These are phyloP conservation scores for Corythoichthys intestinalis DNA, from an alignment of 2,113 vertebrate genomes.

Conservation along the genomic window DNA sequence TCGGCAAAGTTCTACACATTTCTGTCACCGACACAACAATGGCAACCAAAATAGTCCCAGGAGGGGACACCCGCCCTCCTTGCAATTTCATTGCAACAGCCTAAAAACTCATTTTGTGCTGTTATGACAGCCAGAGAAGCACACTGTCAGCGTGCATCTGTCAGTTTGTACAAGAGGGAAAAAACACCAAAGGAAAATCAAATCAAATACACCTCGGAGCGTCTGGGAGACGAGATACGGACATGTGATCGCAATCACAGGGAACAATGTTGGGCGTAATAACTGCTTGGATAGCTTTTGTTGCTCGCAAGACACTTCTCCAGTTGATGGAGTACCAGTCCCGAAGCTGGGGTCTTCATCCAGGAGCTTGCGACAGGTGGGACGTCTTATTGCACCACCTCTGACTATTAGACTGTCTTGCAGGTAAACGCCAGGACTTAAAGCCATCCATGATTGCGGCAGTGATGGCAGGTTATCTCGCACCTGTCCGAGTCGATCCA, in stretches of 20 bases:
- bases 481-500: constrained; percentile 55
- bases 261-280: constrained; percentile 45
- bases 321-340: constrained; percentile 20
- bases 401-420: constrained; percentile 41
- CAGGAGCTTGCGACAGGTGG: constrained; percentile 8
- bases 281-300: constrained; percentile 39
- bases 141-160: constrained; percentile 19
- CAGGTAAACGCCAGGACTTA: constrained; percentile 51
- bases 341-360: constrained; percentile 31
- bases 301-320: constrained; percentile 28
- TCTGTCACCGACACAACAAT: not conserved
- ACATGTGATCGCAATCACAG: constrained; percentile 64
- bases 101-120: constrained; percentile 32
- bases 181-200: not conserved
- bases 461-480: constrained; percentile 63
- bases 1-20: not conserved
- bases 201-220: constrained; percentile 28
- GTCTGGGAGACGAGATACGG: constrained; percentile 35
- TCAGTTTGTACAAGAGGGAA: constrained; percentile 29
- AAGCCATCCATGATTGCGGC: constrained; percentile 57
- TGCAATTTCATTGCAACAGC: constrained; percentile 31
- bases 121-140: constrained; percentile 27
- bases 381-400: constrained; percentile 39
- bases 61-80: constrained; percentile 14
- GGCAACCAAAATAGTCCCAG: constrained; percentile 9